These are phyloP conservation scores for Lutjanus argentimaculatus DNA, from an alignment of 2,797 vertebrate genomes.

Conservation along the genomic window DNA sequence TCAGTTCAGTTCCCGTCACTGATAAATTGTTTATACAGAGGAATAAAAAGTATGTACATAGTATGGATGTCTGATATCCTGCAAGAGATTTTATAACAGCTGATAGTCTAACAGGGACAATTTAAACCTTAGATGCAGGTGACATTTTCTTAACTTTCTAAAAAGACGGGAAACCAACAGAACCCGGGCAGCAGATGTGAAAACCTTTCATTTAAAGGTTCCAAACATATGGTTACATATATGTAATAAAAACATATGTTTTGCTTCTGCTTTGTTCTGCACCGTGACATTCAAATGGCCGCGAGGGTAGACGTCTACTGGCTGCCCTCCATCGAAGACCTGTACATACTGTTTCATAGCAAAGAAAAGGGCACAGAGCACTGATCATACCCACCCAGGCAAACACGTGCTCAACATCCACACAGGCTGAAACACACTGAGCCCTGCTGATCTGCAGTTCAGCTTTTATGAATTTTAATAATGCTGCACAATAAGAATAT, in stretches of 20 bases:
- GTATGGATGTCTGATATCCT: too few species aligned
- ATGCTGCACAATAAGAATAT: conserved; percentile 9
- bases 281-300: conserved; percentile 52
- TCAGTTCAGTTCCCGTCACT: background rate
- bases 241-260: background rate
- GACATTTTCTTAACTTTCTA: background rate
- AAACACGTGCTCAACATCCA: conserved; percentile 26
- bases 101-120: background rate
- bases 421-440: conserved; percentile 22
- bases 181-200: too few species aligned
- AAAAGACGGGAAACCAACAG: too few species aligned
- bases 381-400: conserved; percentile 21
- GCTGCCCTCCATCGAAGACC: conserved; percentile 34
- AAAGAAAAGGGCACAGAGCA: conserved; percentile 53
- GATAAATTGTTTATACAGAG: background rate
- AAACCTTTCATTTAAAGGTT: too few species aligned
- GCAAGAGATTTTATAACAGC: too few species aligned
- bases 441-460: conserved; percentile 20
- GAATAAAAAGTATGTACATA: background rate
- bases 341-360: conserved; percentile 20
- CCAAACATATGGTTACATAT: too few species aligned
- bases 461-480: conserved; percentile 21
- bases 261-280: conserved; percentile 12
- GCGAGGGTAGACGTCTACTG: background rate
- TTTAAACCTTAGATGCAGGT: background rate